These are phyloP conservation scores for Chroicocephalus ridibundus DNA, from an alignment of 2,113 vertebrate species.

Conservation along the genomic window DNA sequence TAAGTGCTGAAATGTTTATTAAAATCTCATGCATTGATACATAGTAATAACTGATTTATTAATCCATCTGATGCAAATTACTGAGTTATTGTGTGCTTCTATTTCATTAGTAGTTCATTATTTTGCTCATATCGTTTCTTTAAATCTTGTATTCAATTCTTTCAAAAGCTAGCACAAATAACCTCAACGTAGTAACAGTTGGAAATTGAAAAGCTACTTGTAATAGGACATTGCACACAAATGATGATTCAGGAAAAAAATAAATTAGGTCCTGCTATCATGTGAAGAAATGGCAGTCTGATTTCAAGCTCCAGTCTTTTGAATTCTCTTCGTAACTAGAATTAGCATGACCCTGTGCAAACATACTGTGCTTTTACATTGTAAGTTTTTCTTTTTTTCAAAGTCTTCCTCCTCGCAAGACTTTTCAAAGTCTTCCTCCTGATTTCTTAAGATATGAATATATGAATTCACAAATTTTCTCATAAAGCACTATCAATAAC, in stretches of 20 bases:
- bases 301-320: background rate
- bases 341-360: background rate
- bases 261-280: background rate
- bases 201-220: background rate
- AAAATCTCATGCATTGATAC: background rate
- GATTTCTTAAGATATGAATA: background rate
- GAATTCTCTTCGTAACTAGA: background rate
- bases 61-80: background rate
- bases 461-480: background rate
- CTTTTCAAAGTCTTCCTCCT: background rate
- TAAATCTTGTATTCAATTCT: background rate
- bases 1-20: background rate
- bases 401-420: background rate
- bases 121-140: background rate
- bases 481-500: background rate
- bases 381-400: background rate
- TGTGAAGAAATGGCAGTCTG: background rate
- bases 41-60: background rate
- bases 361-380: background rate
- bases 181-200: background rate
- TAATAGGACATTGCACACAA: background rate
- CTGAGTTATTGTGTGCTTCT: background rate
- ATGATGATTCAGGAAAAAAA: background rate
- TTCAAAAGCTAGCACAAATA: background rate
- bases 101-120: background rate